Conservation (phyloP, 2,113 vertebrate species). For the Rallus limicola region DNA sequence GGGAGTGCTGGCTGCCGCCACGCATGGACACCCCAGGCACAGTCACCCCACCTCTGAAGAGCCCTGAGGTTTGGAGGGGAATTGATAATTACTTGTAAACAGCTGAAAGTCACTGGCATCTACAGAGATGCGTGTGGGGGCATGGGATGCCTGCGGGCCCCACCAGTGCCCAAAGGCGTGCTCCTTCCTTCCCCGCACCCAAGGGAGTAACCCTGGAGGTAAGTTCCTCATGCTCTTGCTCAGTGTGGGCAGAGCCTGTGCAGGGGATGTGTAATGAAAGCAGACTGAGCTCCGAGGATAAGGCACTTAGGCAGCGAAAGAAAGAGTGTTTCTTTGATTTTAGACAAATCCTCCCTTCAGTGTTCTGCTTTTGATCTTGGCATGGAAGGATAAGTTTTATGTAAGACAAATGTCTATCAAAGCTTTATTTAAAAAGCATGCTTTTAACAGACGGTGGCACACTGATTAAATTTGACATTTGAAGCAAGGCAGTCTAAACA, state of each 20-base stretch:
- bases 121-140: neutral
- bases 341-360: neutral
- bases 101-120: neutral
- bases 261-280: neutral
- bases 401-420: constrained; percentile 10
- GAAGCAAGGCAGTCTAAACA: neutral
- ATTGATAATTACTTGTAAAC: neutral
- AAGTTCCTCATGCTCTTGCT: neutral
- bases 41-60: too few relatives aligned
- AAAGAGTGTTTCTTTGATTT: neutral
- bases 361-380: constrained; percentile 30
- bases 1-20: too few relatives aligned
- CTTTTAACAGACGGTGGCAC: neutral
- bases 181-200: neutral
- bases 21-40: too few relatives aligned
- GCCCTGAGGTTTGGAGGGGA: neutral
- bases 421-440: neutral
- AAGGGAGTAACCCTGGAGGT: neutral
- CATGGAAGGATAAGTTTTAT: neutral
- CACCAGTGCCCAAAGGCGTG: neutral
- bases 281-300: neutral
- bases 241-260: neutral
- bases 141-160: too few relatives aligned
- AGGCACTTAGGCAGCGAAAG: neutral
- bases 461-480: neutral